These are phyloP conservation scores for Philotrypesis tridentata DNA, from an alignment of 1,140 invertebrate genomes.

Conservation along the genomic window DNA sequence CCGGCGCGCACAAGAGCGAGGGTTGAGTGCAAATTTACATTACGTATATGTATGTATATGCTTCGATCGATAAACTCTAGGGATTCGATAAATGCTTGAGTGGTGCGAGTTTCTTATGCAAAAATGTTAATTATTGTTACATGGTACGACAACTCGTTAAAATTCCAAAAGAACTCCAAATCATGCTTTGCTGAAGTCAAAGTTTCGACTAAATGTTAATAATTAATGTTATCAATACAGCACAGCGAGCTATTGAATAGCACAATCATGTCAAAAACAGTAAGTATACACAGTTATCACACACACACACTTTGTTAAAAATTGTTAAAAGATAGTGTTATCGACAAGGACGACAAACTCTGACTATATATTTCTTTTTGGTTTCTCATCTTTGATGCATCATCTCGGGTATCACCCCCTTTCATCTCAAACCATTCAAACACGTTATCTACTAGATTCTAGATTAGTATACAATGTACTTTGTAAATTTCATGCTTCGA, in stretches of 20 bases:
- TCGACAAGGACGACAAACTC: not conserved
- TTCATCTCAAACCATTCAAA: not conserved
- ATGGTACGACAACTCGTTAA: constrained; percentile 5
- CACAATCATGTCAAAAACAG: not conserved
- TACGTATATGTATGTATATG: not conserved
- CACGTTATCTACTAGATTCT: not conserved
- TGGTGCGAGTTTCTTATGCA: not conserved
- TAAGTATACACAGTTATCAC: not conserved
- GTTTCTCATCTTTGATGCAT: not conserved
- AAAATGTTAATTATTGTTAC: not conserved
- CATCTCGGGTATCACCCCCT: not conserved
- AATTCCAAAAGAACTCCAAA: constrained; percentile 10
- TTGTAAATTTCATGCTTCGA: not conserved
- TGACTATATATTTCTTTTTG: not conserved
- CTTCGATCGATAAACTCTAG: not conserved
- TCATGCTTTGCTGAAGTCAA: constrained; percentile 1
- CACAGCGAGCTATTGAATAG: no score
- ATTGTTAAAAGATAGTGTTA: not conserved
- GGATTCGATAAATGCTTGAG: not conserved
- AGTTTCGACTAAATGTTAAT: no score
- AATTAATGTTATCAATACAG: no score
- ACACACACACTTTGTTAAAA: not conserved
- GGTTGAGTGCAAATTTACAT: not conserved
- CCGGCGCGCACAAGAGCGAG: not conserved
- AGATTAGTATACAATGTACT: not conserved